Base-by-base conservation (phyloP, 2,797 vertebrate species). In the Chromis chromis region DNA sequence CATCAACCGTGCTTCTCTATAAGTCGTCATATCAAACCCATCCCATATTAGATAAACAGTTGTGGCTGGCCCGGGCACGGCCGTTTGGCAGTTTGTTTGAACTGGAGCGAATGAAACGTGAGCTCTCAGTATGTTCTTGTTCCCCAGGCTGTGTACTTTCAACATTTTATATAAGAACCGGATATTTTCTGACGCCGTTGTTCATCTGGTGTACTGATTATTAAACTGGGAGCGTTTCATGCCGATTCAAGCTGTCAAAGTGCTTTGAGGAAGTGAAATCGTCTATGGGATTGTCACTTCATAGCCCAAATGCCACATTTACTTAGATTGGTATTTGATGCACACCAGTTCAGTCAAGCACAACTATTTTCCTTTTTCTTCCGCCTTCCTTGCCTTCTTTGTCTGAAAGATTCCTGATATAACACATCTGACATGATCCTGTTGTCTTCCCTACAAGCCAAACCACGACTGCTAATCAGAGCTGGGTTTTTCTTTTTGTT, bases 381-480 rank as follows among this genome's bases (percentile, higher is more conserved):
- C 40, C 1, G 40, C 4, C 40, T 1, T 53, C 12, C 21, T 9
- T 22, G 24, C 28, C 50, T 36, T 53, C 12, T 27, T 6, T 22
- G n/a, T 39, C 50, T 36, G 22, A 58, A 36, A 49, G 11, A 42
- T 28, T 22, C 25, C 31, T 27, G 25, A 4, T 46, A 31, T 12
- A 14, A 19, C 3, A 1, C 14, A 3, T 60, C 33, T 44, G 69
- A 48, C 55, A 25, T 28, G 17, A 22, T 57, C 56, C 6, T 33
- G 4, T 48, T 60, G 21, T 67, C n/a, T 67, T 57, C 28, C 52
- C 33, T 31, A 19, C 6, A 0, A 67, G 55, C 27, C 48, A 28
- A 60, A 72, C 69, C 44, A 27, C 22, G 39, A 62, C 3, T 40
- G 65, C 19, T 39, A 31, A 73, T 78, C 0, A 0, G 58, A 44